A percentile compares a stretch with the other conserved stretches of the same genome.
phyloP scores from a whole-genome alignment of 1,140 invertebrate species.

The Sinonovacula constricta region DNA sequence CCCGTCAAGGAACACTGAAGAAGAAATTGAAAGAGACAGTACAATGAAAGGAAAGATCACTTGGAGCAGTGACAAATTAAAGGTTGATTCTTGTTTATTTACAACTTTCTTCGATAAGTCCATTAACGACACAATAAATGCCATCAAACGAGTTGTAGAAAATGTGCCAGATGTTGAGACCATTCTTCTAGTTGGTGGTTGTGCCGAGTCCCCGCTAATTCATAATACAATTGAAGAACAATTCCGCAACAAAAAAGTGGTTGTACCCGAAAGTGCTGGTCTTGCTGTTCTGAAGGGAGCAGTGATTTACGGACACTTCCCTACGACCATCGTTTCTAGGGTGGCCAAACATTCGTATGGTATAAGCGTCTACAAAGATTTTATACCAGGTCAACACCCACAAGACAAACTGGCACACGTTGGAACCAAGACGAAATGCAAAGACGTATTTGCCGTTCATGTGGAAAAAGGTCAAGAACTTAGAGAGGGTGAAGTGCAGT shows the following conservation, averaged over 20 bases:
- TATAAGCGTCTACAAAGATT: not conserved
- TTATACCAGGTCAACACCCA: not conserved
- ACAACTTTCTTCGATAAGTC: too few relatives aligned
- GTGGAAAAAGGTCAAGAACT: not conserved
- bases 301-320: not conserved
- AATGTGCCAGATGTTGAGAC: too few relatives aligned
- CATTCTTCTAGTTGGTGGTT: too few relatives aligned
- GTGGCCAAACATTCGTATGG: not conserved
- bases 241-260: not conserved
- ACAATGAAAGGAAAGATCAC: too few relatives aligned
- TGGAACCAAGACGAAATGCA: not conserved
- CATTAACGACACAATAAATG: too few relatives aligned
- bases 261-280: not conserved
- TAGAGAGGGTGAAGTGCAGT: not conserved
- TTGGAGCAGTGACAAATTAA: too few relatives aligned
- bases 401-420: not conserved
- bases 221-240: too few relatives aligned
- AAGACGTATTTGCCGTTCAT: not conserved
- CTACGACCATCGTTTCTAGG: not conserved
- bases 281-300: conserved; percentile 1
- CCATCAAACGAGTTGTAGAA: too few relatives aligned
- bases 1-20: too few relatives aligned
- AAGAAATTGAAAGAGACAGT: too few relatives aligned
- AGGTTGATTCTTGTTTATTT: too few relatives aligned
- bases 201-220: too few relatives aligned